Evolutionary conservation across 37 sponge, comb jelly and placozoan genomes (phyloP), one percentile per base, ranked within the genome.

Genomic region (Theonella swinhoei): DNA sequence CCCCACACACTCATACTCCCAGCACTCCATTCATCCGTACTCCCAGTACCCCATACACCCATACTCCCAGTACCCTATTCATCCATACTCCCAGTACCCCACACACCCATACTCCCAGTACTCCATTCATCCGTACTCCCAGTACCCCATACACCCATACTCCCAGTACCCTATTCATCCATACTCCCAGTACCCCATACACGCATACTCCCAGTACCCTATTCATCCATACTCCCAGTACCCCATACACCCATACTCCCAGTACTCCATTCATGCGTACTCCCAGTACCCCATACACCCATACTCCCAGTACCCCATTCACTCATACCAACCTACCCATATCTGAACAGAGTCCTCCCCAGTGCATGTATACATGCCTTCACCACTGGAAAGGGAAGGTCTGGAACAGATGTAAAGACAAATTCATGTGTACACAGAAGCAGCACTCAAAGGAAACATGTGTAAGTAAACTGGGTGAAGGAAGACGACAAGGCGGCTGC

Each of bases 321-420:
- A n/a, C n/a, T n/a, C n/a, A 8, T 8, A 66, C 29, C 25, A 25
- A 58, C 62, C 26, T 30, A 76, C 76, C 33, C 25, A 43, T 76
- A 76, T 47, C 59, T 24, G 62, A 76, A 76, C 30, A 76, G 76
- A 3, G 76, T 76, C 3, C 62, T 60, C 20, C 60, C 60, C 1
- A 76, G 62, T 30, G 76, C 1, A 11, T 30, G 31, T 1, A 76
- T 34, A 20, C 28, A 25, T 20, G 42, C 47, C 61, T 76, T 76
- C 62, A 76, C 60, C 14, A 33, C 76, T 2, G 76, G 76, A 0
- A 29, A 59, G 1, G 76, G 76, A 8, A 76, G 76, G 7, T 76
- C 76, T 76, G 34, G 4, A 70, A 30, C 20, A 28, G 26, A 43
- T 2, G 14, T 17, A 47, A 14, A 17, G 7, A 7, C 11, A 7